Conservation (phyloP, 2,797 vertebrate genomes). For the Poeciliopsis paucimaculata region DNA sequence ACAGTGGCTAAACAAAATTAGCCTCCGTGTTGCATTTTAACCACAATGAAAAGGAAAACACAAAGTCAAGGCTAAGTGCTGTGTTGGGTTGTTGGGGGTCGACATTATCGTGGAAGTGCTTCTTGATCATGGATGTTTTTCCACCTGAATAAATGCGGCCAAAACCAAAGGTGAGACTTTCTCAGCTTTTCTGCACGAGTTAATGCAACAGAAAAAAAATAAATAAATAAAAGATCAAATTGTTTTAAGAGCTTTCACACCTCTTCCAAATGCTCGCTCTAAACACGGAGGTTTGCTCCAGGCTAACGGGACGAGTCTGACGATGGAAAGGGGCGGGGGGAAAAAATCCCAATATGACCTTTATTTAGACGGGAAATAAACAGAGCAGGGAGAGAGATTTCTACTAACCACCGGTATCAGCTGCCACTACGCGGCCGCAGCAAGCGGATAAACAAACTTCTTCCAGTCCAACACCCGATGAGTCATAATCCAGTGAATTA, state of each 20-base stretch:
- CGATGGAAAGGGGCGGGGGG: not conserved
- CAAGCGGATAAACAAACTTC: constrained; percentile 51
- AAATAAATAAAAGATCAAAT: not conserved
- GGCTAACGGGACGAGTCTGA: not conserved
- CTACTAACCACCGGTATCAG: constrained; percentile 75
- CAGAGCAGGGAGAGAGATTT: constrained; percentile 4
- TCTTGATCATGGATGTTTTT: not conserved
- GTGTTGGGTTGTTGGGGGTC: not conserved
- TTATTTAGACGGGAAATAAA: not conserved
- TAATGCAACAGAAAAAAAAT: not conserved
- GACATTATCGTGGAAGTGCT: not conserved
- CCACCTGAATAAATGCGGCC: not conserved
- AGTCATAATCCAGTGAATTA: constrained; percentile 20
- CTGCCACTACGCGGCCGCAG: constrained; percentile 65
- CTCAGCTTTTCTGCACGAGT: not conserved
- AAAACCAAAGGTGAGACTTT: not conserved
- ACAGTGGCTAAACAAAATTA: not conserved
- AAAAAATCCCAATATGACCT: not conserved
- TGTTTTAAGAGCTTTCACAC: not conserved
- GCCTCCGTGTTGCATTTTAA: no score
- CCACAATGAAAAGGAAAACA: not conserved
- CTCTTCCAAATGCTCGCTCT: not conserved
- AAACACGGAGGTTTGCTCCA: not conserved
- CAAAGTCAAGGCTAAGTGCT: not conserved
- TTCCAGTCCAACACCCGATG: constrained; percentile 26